Base-by-base conservation (phyloP, 2,888 invertebrate species). In the Chromoteleia sp. region DNA sequence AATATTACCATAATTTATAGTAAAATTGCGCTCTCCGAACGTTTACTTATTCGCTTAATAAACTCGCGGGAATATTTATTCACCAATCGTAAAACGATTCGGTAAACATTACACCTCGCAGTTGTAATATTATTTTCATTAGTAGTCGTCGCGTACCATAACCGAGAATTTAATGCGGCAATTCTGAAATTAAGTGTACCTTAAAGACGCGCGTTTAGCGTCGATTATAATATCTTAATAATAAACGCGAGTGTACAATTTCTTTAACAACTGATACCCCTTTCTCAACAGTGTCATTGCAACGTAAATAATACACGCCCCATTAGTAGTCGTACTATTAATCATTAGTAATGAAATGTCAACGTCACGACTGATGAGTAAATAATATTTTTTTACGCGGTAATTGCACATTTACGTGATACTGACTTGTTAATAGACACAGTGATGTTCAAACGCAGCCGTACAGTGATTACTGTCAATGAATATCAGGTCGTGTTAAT, bases 311-410 rank as follows among this genome's bases (percentile, higher is more conserved):
- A n/a, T 6, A 71, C 56, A 33, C 29, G 65, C 12, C 17, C 75
- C 70, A 75, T 75, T 80, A 75, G 56, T 45, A 50, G 43, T 25
- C 36, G 52, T 6, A 39, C 75, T 54, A 81, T 81, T 65, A 81
- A 76, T 81, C 76, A 81, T 71, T 45, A 41, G 67, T 81, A 81
- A 81, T 77, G 73, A 81, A 76, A 81, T 81, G 76, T 73, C 73
- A 76, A 77, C 73, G 68, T 29, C 56, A 43, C 45, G 17, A 43
- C 50, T 30, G 68, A 70, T 65, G 70, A 73, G 65, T 76, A 61
- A 81, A 81, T 81, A 73, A 75, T 74, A 33, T 63, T 74, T 68
- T 80, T 80, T 80, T 74, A 52, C 48, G 30, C 17, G 25, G 33
- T 68, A 68, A 80, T 74, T 80, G 52, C 63, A 63, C 74, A 54